A percentile compares a stretch with the other conserved stretches of the same genome.
Conservation (phyloP, 2,113 vertebrate species). For the Lepus americanus region DNA sequence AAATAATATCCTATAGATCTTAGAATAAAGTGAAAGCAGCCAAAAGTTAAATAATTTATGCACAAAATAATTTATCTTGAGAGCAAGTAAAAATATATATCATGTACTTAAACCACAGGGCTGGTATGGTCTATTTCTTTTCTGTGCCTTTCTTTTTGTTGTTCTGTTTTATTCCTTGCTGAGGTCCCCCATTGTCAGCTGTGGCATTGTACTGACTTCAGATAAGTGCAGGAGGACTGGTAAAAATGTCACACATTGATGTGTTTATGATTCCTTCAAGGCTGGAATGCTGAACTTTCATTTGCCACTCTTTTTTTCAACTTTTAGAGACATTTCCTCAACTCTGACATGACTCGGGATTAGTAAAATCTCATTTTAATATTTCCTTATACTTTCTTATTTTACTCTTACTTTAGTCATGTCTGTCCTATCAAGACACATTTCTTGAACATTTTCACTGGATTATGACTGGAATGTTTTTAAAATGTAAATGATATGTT, state of each 20-base stretch:
- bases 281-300: conserved; percentile 45
- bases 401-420: background rate
- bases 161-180: background rate
- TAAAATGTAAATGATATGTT: background rate
- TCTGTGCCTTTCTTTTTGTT: background rate
- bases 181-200: background rate
- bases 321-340: conserved; percentile 26
- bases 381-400: background rate
- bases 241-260: conserved; percentile 49
- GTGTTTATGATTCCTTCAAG: conserved; percentile 43
- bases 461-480: conserved; percentile 11
- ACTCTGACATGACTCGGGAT: conserved; percentile 49
- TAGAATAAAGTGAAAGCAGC: conserved; percentile 9
- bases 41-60: conserved; percentile 46
- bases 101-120: background rate
- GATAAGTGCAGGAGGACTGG: background rate
- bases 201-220: conserved; percentile 27
- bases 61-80: background rate
- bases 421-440: background rate
- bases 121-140: background rate
- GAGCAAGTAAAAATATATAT: background rate
- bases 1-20: background rate
- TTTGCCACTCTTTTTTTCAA: conserved; percentile 45
- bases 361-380: conserved; percentile 55
- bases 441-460: conserved; percentile 52